Evolutionary conservation across 2,113 vertebrate species (phyloP), one percentile per base, ranked within the genome.

Genomic region (Vimba vimba): DNA sequence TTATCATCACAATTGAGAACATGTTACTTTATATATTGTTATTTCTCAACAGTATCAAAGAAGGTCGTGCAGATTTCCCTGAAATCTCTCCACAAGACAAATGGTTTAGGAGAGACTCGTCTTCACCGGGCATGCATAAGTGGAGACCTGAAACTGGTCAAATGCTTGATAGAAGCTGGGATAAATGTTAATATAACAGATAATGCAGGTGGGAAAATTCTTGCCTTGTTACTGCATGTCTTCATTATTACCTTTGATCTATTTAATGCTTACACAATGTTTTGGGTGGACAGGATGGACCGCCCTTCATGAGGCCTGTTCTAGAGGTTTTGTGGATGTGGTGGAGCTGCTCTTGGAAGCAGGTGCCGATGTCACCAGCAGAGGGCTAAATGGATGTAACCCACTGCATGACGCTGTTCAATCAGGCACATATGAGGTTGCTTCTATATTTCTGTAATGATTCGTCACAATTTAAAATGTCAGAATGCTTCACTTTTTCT

Each of bases 261-360:
- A 25, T 47, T 47, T 12, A 27, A 30, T 43, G 15, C 9, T 43
- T 71, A 66, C 9, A 60, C 21, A 9, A 27, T 78, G n/a, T 15
- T 3, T 45, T 52, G 15, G 45, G 23, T 78, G 91, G 8, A 82
- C 93, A 98, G 97, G 96, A 77, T 97, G 96, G 95, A 96, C 96
- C 13, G 93, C 97, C 82, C 92, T 98, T 87, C 97, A 97, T 82
- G 94, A 97, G 86, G 96, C 96, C 52, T 91, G 92, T 43, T 85
- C 0, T 0, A 2, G 15, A 2, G 96, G 96, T 45, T 90, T 89
- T 87, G 64, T 78, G 84, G 93, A 95, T 45, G 84, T 95, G 75
- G 94, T 95, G 25, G 74, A 91, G 84, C 95, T 95, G 83, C 92
- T 98, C 71, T 84, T 98, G 89, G 93, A 94, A 89, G 94, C 95